Conservation (phyloP, 2,797 vertebrate species). For the Sparidentex hasta region DNA sequence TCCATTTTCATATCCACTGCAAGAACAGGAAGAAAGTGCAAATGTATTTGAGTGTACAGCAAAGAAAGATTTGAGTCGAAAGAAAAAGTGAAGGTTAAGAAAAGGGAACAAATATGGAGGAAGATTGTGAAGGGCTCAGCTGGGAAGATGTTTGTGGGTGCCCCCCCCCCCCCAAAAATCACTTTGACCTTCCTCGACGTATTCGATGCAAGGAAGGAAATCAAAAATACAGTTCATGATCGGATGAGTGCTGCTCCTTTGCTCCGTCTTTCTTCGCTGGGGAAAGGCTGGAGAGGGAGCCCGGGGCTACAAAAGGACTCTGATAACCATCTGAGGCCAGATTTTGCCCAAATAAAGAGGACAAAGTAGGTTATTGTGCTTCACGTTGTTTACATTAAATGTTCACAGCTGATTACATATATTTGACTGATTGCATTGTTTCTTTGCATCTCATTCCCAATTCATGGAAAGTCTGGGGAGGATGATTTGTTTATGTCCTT, state of each 20-base stretch:
- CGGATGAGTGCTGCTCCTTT: conserved; percentile 64
- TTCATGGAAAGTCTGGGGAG: neutral
- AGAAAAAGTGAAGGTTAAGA: conserved; percentile 47
- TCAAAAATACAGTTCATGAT: conserved; percentile 66
- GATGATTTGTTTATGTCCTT: neutral
- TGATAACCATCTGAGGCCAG: conserved; percentile 72
- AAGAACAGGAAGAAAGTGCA: conserved; percentile 66
- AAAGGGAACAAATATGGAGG: conserved; percentile 20
- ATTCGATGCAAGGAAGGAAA: conserved; percentile 65
- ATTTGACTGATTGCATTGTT: conserved; percentile 9
- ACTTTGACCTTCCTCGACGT: conserved; percentile 65
- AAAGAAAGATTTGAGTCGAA: conserved; percentile 59
- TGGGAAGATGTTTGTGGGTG: conserved; percentile 34
- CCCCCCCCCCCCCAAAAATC: conserved; percentile 53
- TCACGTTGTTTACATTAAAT: conserved; percentile 41
- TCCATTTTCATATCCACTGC: conserved; percentile 80
- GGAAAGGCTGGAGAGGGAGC: conserved; percentile 66
- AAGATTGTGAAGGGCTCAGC: conserved; percentile 30
- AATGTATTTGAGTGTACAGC: conserved; percentile 66
- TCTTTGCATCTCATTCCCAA: conserved; percentile 10
- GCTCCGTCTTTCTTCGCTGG: conserved; percentile 64
- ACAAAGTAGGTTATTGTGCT: conserved; percentile 58
- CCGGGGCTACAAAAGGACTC: conserved; percentile 62
- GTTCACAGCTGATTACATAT: conserved; percentile 8
- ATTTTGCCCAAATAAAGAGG: conserved; percentile 71